Evolutionary conservation across 2,113 vertebrate species (phyloP).

Genomic region (Arvicanthis niloticus): DNA sequence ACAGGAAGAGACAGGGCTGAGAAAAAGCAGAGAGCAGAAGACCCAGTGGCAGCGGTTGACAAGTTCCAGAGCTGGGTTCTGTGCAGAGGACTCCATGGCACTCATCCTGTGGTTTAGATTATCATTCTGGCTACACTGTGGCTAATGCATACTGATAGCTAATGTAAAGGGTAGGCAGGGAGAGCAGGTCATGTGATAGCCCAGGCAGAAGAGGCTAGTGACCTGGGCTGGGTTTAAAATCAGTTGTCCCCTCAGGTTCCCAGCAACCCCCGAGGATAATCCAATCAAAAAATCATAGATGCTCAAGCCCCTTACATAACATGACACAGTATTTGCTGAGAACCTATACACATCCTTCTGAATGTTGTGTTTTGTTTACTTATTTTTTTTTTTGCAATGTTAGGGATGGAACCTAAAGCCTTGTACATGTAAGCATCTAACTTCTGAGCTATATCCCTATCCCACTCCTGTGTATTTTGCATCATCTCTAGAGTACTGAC

Average conservation of each 20-base stretch:
- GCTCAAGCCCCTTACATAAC: neutral
- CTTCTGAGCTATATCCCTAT: neutral
- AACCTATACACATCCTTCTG: neutral
- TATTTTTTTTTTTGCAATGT: neutral
- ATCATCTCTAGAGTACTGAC: neutral
- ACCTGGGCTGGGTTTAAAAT: neutral
- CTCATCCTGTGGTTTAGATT: neutral
- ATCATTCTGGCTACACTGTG: neutral
- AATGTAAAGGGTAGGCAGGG: neutral
- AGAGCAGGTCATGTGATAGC: neutral
- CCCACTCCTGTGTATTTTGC: neutral
- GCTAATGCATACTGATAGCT: neutral
- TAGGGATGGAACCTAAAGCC: neutral
- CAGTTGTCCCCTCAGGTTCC: neutral
- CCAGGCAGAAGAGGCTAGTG: neutral
- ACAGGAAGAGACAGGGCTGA: neutral
- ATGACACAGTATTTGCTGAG: neutral
- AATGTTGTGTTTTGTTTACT: neutral
- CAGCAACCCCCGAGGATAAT: neutral
- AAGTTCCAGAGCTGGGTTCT: neutral
- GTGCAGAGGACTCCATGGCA: neutral
- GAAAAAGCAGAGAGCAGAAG: neutral
- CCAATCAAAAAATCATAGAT: neutral
- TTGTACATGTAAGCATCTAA: neutral
- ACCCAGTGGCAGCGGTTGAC: neutral